Percentiles rank a stretch among this genome's conserved stretches.
Conservation (phyloP, 2,113 vertebrate genomes). For the Leptobrachium ailaonicum region DNA sequence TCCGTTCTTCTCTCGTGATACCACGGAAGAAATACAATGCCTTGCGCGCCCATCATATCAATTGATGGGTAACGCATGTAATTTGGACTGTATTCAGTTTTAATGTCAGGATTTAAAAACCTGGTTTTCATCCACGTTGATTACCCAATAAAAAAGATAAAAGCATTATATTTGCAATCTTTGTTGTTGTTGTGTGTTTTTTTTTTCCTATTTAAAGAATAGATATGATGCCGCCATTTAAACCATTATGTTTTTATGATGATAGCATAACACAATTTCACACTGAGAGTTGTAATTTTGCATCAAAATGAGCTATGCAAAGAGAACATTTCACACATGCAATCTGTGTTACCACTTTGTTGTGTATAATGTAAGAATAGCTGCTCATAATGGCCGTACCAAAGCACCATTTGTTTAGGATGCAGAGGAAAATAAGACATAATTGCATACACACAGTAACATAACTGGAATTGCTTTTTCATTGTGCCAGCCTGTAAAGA, state of each 20-base stretch:
- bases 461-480: slow-evolving; percentile 34
- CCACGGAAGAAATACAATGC: neutral
- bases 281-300: slow-evolving; percentile 42
- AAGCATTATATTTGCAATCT: neutral
- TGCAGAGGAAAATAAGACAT: slow-evolving; percentile 46
- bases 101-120: neutral
- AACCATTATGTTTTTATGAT: slow-evolving; percentile 42
- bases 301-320: slow-evolving; percentile 42
- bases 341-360: slow-evolving; percentile 47
- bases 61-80: neutral
- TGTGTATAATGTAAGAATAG: slow-evolving; percentile 42
- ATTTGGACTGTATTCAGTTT: neutral
- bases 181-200: neutral
- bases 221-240: slow-evolving; percentile 41
- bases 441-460: slow-evolving; percentile 43
- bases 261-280: slow-evolving; percentile 46
- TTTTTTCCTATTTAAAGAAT: slow-evolving; percentile 1
- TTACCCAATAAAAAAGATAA: slow-evolving; percentile 1
- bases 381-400: slow-evolving; percentile 35
- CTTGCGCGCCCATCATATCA: neutral
- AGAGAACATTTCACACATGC: slow-evolving; percentile 37
- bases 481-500: slow-evolving; percentile 34
- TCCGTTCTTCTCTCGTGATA: too few relatives aligned
- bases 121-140: neutral
- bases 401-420: slow-evolving; percentile 44